Evolutionary conservation across 1,140 invertebrate genomes (phyloP), one percentile per base, ranked within the genome.

Genomic region (Euura saliciscinereae): DNA sequence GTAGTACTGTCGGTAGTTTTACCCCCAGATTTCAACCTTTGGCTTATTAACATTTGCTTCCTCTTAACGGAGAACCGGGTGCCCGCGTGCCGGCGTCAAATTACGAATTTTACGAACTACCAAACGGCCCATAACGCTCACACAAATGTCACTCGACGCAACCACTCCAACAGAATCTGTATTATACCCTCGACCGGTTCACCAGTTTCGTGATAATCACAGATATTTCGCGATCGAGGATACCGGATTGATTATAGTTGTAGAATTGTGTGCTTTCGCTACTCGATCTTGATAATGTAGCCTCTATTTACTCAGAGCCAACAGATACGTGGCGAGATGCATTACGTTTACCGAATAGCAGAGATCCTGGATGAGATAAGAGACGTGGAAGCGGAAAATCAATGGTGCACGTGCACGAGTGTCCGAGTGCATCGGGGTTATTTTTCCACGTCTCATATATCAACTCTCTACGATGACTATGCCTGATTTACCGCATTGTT

Each of bases 91-190:
- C 46, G 11, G 66, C 66, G 66, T 4, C 75, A 71, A 73, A 76
- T 75, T 74, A 66, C 71, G 65, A 67, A 73, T 79, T 78, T 79
- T 80, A 78, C 69, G 73, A 74, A 78, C 71, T 73, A 45, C 73
- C 44, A 73, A 68, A 70, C 59, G 42, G 64, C 45, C 68, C 65
- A 72, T 73, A 76, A 78, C 67, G 65, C 70, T 73, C 72, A 65
- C 73, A 76, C 73, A 73, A 80, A 77, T 70, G 74, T 78, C 78
- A 73, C 68, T 75, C 66, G 74, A 75, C 28, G 28, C 68, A n/a
- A 73, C 45, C 72, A 73, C 71, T 74, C 75, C 68, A 45, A n/a
- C 10, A 8, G 51, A 59, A n/a, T 59, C 8, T 59, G 51, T 59
- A 59, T 59, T 28, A 28, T 28, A 28, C 28, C 28, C 28, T 28